A percentile compares a stretch with the other conserved stretches of the same genome.
These are phyloP conservation scores for Rhabdomys pumilio DNA, from an alignment of 2,797 vertebrate genomes.

Conservation along the genomic window DNA sequence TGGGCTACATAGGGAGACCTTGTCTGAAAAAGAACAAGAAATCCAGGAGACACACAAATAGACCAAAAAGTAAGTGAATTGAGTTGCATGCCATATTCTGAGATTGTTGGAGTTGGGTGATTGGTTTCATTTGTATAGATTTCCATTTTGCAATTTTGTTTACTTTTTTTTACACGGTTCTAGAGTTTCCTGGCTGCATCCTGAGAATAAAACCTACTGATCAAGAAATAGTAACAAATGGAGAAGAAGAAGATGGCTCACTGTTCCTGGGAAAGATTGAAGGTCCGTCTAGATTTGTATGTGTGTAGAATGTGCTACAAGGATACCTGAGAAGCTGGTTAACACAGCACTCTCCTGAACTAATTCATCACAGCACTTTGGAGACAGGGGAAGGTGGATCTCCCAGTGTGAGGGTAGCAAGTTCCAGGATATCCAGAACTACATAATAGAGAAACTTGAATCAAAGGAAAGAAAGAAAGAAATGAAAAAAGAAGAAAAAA, in stretches of 20 bases:
- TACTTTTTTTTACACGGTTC: conserved; percentile 3
- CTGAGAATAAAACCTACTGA: no score
- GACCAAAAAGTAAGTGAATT: neutral
- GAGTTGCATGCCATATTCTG: neutral
- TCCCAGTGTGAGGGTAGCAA: neutral
- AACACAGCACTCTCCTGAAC: neutral
- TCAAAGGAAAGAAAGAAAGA: neutral
- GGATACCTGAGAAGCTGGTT: neutral
- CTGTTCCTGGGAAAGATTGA: neutral
- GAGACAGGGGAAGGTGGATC: neutral
- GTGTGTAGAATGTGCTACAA: neutral
- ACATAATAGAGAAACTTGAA: neutral
- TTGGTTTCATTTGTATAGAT: neutral
- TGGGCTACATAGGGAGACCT: neutral
- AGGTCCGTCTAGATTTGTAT: neutral
- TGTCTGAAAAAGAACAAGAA: neutral
- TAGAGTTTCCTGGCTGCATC: neutral
- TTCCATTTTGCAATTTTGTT: neutral
- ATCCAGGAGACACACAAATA: neutral
- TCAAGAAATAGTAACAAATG: neutral
- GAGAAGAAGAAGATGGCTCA: neutral
- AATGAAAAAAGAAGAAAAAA: no score
- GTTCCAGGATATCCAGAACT: no score
- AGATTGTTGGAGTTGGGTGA: neutral
- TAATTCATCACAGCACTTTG: neutral